phyloP scores from a whole-genome alignment of 2,888 invertebrate genomes.

The Bimastos eiseni region DNA sequence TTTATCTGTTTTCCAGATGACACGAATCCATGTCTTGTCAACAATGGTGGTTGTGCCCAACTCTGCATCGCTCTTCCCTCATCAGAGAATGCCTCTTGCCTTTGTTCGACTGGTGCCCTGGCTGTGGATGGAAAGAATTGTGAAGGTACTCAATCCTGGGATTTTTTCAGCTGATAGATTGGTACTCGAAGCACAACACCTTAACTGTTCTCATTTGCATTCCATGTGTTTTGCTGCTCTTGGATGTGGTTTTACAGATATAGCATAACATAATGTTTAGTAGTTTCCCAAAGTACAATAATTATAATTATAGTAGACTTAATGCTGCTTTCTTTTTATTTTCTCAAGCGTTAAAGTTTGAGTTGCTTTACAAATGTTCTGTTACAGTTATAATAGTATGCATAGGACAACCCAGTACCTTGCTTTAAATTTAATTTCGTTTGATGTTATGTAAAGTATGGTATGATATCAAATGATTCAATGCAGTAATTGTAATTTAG shows the following conservation, averaged over 20 bases:
- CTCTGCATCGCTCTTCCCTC: constrained; percentile 89
- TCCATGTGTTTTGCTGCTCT: background rate
- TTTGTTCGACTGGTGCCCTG: constrained; percentile 87
- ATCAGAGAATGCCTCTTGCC: constrained; percentile 69
- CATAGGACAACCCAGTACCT: background rate
- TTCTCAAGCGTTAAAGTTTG: no score
- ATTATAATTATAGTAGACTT: no score
- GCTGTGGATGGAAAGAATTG: constrained; percentile 70
- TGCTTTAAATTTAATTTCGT: background rate
- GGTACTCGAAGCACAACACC: background rate
- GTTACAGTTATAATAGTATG: background rate
- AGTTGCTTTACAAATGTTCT: no score
- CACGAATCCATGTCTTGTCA: constrained; percentile 69
- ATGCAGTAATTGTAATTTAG: no score
- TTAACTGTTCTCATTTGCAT: background rate
- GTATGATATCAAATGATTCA: no score
- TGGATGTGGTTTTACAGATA: background rate
- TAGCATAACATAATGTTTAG: no score
- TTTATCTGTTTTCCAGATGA: background rate
- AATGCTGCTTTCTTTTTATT: no score
- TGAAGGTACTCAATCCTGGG: constrained; percentile 62
- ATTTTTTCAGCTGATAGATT: no score
- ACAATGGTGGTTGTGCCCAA: constrained; percentile 76
- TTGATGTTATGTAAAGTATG: no score
- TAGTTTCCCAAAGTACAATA: no score